Base-by-base conservation (phyloP, 2,797 vertebrate species). In the Potorous gilbertii region DNA sequence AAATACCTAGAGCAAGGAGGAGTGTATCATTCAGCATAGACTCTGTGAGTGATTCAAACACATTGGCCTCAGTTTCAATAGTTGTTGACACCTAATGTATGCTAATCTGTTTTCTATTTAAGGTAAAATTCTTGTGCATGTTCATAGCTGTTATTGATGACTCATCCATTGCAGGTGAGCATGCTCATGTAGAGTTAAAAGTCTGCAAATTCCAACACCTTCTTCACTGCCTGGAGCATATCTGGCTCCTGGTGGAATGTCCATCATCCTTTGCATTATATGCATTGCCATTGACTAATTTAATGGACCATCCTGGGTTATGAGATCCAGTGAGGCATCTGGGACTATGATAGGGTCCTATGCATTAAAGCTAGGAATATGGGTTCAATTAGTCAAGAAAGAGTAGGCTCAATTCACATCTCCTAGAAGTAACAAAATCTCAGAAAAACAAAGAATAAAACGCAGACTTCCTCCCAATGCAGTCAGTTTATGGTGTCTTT, bases 91-190 rank as follows among this genome's bases (percentile, higher is more conserved):
- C 96, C 90, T 89, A 59, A 90, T 96, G 52, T 90, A 66, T 93
- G 94, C 91, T 27, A 56, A 96, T 54, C 95, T 94, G 97, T 93
- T 97, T 97, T 89, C 93, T 95, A 59, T 97, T 96, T 55, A 95
- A 92, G 91, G 29, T 55, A 95, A 55, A n/a, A 24, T 0, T 4
- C 16, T 28, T 1, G 55, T 0, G 55, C 55, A 3, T 12, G 6
- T 55, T 31, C 29, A 1, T 13, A 81, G 46, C 74, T 31, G 52
- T 90, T 92, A n/a, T 56, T 56, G 50, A 40, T 56, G 55, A 56
- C 95, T 91, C 14, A 3, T 54, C 55, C 56, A 54, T 31, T 52
- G 95, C 96, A 97, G 97, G 94, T 1, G 54, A 91, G 92, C 66
- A 94, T 94, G 94, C 54, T 95, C 0, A 1, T 21, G 55, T 0